Evolutionary conservation across 2,888 invertebrate genomes (phyloP).

Genomic region (Latrodectus hesperus): DNA sequence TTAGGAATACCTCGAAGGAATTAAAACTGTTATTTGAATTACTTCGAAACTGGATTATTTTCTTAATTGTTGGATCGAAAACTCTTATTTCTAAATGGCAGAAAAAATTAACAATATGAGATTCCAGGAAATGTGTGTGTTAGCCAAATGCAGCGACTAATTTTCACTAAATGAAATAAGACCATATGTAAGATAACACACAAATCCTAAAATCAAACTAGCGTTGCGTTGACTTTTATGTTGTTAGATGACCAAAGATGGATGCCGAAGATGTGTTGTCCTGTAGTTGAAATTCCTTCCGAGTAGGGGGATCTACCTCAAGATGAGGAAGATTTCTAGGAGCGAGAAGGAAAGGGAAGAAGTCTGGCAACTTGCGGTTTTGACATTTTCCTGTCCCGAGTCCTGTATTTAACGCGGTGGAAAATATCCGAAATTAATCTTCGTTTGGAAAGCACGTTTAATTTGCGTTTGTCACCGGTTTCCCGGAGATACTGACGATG

Average conservation of each 20-base stretch:
- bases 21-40: no score
- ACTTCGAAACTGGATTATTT: no score
- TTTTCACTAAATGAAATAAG: no score
- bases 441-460: constrained; percentile 68
- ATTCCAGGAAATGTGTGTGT: no score
- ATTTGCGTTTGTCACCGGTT: constrained; percentile 67
- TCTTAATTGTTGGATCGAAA: no score
- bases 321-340: constrained; percentile 36
- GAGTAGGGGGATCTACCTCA: constrained; percentile 2
- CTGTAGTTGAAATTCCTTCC: not conserved
- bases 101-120: no score
- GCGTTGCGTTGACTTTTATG: no score
- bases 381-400: constrained; percentile 71
- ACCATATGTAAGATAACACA: no score
- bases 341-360: constrained; percentile 8
- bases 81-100: no score
- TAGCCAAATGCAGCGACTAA: no score
- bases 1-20: no score
- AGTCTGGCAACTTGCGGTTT: constrained; percentile 60
- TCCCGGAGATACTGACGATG: constrained; percentile 52
- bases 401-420: constrained; percentile 68
- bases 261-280: not conserved
- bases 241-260: constrained; percentile 20
- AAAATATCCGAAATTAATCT: constrained; percentile 70
- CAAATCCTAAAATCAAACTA: no score